These are phyloP conservation scores for Drosophila tripunctata DNA, from an alignment of 2,888 invertebrate species.

Conservation along the genomic window DNA sequence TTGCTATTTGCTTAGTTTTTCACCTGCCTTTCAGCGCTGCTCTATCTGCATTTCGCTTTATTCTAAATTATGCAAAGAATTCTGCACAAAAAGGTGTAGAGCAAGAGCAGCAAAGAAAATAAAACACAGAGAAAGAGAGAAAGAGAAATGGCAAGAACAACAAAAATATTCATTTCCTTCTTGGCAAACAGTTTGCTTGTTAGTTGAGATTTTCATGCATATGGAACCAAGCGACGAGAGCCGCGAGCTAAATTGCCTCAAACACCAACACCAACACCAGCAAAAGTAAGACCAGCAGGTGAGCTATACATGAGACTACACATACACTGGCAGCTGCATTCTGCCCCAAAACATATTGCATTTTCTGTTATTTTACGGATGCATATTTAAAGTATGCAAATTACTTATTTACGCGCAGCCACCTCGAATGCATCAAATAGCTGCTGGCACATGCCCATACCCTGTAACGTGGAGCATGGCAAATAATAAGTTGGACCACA, in stretches of 20 bases:
- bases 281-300: constrained; percentile 3
- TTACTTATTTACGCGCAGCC: constrained; percentile 56
- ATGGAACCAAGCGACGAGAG: constrained; percentile 50
- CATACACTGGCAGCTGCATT: neutral
- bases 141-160: neutral
- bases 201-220: constrained; percentile 66
- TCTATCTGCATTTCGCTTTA: constrained; percentile 60
- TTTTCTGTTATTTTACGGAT: constrained; percentile 52
- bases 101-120: constrained; percentile 7
- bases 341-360: constrained; percentile 52
- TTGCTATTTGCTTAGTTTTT: constrained; percentile 10
- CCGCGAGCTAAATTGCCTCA: constrained; percentile 52
- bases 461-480: too few species aligned
- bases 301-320: neutral
- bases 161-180: constrained; percentile 45
- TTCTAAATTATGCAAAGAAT: constrained; percentile 63
- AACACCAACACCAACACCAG: constrained; percentile 16
- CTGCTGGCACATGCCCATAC: constrained; percentile 13
- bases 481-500: too few species aligned
- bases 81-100: constrained; percentile 7
- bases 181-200: constrained; percentile 60
- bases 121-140: neutral
- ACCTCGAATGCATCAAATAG: constrained; percentile 13
- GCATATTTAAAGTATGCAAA: constrained; percentile 71
- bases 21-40: constrained; percentile 24